phyloP scores from a whole-genome alignment of 1,140 invertebrate species.

The Bombus waltoni region DNA sequence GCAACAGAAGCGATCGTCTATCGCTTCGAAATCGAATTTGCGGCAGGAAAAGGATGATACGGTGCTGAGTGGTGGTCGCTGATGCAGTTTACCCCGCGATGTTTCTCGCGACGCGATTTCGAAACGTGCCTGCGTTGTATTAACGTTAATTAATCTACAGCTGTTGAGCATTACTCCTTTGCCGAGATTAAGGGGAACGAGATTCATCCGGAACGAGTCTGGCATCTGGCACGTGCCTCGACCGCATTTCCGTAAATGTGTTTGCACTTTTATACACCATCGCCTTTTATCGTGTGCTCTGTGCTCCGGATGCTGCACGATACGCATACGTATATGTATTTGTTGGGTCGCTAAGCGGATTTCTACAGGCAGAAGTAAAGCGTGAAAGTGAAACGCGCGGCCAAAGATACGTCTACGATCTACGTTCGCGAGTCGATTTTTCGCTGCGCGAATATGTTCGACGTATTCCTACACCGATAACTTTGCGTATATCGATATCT shows the following conservation, averaged over 20 bases:
- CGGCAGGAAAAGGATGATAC: not conserved
- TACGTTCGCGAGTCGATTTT: not conserved
- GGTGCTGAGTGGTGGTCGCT: no score
- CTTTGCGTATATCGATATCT: not conserved
- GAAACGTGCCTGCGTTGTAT: slow-evolving; percentile 43
- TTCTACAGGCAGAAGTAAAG: not conserved
- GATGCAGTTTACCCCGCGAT: not conserved
- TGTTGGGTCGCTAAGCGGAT: not conserved
- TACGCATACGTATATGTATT: not conserved
- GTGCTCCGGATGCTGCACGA: not conserved
- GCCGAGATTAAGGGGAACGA: slow-evolving; percentile 56
- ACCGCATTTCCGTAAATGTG: slow-evolving; percentile 12
- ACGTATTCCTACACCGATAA: not conserved
- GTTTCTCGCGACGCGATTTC: slow-evolving; percentile 15
- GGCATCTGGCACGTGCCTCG: slow-evolving; percentile 26
- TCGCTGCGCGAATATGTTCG: not conserved
- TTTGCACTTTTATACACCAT: not conserved
- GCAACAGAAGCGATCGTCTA: no score
- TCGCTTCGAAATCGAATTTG: not conserved
- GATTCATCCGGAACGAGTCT: slow-evolving; percentile 51
- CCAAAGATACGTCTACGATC: not conserved
- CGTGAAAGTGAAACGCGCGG: not conserved
- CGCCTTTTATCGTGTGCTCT: not conserved
- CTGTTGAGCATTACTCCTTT: slow-evolving; percentile 43
- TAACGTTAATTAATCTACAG: slow-evolving; percentile 63